Evolutionary conservation across 2,888 invertebrate species (phyloP).

Genomic region (Leptura quadrifasciata): DNA sequence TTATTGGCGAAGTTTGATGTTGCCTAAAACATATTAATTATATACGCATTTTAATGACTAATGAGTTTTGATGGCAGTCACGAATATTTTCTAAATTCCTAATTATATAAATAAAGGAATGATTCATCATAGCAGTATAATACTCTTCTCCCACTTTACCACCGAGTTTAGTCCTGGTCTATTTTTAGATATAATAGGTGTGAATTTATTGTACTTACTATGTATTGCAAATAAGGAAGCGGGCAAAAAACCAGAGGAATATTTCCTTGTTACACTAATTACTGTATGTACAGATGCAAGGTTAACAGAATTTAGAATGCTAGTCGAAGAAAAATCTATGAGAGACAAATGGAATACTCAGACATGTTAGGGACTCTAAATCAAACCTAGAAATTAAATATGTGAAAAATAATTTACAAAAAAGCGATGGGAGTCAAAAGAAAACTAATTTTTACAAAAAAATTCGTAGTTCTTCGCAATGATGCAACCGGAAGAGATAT

Average conservation of each 20-base stretch:
- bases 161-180: neutral
- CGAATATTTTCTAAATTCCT: constrained; percentile 1
- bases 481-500: too few relatives aligned
- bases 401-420: too few relatives aligned
- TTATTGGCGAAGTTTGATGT: neutral
- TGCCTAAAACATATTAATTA: constrained; percentile 3
- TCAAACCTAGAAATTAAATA: too few relatives aligned
- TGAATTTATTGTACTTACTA: constrained; percentile 7
- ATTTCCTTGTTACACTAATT: neutral
- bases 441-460: too few relatives aligned
- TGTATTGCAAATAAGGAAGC: neutral
- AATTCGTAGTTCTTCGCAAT: too few relatives aligned
- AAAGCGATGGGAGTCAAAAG: too few relatives aligned
- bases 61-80: neutral
- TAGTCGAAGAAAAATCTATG: too few relatives aligned
- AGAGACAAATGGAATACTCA: too few relatives aligned
- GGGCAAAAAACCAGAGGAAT: neutral
- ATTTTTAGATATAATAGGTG: neutral
- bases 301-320: neutral
- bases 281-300: neutral
- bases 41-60: neutral
- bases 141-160: neutral
- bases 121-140: neutral
- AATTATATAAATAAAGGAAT: neutral
- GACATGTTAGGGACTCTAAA: too few relatives aligned